Evolutionary conservation across 2,888 invertebrate genomes (phyloP).

Genomic region (Cartodere bifasciata): DNA sequence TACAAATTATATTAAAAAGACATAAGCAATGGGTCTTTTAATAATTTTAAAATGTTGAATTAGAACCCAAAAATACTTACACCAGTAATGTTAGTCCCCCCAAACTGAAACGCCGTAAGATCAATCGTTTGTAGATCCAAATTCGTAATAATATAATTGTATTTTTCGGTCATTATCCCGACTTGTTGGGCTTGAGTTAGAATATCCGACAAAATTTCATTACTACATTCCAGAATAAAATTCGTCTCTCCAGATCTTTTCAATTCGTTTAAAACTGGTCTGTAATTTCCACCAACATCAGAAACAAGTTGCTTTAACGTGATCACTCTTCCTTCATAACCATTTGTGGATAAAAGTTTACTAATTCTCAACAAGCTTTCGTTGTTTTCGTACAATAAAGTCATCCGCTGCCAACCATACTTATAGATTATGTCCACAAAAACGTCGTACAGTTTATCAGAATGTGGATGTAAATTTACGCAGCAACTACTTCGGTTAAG

Average conservation of each 20-base stretch:
- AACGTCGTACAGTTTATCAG: conserved; percentile 33
- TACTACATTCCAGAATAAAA: conserved; percentile 62
- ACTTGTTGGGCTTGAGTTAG: conserved; percentile 70
- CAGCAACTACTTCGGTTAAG: conserved; percentile 17
- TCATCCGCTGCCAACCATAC: conserved; percentile 69
- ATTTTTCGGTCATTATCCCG: conserved; percentile 67
- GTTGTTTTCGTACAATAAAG: conserved; percentile 65
- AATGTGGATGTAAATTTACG: conserved; percentile 16
- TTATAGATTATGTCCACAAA: conserved; percentile 54
- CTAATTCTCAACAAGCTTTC: conserved; percentile 60
- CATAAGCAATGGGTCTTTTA: background rate
- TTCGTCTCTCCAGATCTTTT: conserved; percentile 55
- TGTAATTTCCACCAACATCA: conserved; percentile 50
- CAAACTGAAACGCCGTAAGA: conserved; percentile 61
- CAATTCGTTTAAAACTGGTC: conserved; percentile 55
- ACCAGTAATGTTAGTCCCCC: conserved; percentile 74
- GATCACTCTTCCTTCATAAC: conserved; percentile 34
- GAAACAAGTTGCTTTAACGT: conserved; percentile 52
- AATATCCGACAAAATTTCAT: conserved; percentile 43
- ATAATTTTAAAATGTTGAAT: conserved; percentile 2
- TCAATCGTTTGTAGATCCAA: conserved; percentile 74
- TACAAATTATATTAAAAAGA: too few relatives aligned
- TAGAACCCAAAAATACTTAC: conserved; percentile 16
- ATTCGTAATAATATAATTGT: conserved; percentile 66
- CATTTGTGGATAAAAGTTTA: conserved; percentile 56